Conservation (phyloP, 2,797 vertebrate genomes). For the Enteromius paludinosus region DNA sequence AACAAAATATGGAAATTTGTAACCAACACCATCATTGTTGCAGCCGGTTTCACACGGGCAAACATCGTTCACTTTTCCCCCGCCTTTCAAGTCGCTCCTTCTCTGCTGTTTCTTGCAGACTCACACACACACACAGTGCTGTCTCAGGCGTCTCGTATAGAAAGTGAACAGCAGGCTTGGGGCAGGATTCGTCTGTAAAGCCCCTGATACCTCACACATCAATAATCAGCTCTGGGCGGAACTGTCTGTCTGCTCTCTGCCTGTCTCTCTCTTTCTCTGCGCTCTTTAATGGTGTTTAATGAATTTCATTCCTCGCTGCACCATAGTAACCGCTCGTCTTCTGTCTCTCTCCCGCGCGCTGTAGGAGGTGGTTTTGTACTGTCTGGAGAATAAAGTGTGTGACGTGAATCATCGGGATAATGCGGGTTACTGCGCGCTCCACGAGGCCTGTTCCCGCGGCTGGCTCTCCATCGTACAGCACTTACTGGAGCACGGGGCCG, state of each 20-base stretch:
- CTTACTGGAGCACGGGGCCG: constrained; percentile 95
- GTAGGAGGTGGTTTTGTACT: constrained; percentile 91
- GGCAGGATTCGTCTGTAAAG: constrained; percentile 27
- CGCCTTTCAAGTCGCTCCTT: constrained; percentile 1
- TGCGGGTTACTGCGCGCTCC: constrained; percentile 95
- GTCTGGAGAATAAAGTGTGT: constrained; percentile 95
- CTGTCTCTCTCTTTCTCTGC: constrained; percentile 62
- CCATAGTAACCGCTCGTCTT: constrained; percentile 68
- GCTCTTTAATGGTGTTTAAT: constrained; percentile 64
- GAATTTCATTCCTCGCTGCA: constrained; percentile 71
- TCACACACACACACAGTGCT: neutral
- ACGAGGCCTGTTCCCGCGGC: constrained; percentile 95
- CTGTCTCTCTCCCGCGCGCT: constrained; percentile 56
- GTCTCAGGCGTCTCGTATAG: constrained; percentile 23
- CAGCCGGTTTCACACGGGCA: constrained; percentile 4
- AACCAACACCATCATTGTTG: constrained; percentile 5
- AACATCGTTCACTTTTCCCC: neutral
- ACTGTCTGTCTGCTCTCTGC: constrained; percentile 30
- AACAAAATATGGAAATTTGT: constrained; percentile 10
- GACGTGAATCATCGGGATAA: constrained; percentile 98
- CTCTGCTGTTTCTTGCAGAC: constrained; percentile 1
- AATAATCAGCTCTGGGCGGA: constrained; percentile 43
- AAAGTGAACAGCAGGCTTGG: constrained; percentile 35
- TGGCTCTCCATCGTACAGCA: constrained; percentile 96
- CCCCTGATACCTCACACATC: constrained; percentile 42